These are phyloP conservation scores for Hypolimnas misippus DNA, from an alignment of 2,888 invertebrate species.

Conservation along the genomic window DNA sequence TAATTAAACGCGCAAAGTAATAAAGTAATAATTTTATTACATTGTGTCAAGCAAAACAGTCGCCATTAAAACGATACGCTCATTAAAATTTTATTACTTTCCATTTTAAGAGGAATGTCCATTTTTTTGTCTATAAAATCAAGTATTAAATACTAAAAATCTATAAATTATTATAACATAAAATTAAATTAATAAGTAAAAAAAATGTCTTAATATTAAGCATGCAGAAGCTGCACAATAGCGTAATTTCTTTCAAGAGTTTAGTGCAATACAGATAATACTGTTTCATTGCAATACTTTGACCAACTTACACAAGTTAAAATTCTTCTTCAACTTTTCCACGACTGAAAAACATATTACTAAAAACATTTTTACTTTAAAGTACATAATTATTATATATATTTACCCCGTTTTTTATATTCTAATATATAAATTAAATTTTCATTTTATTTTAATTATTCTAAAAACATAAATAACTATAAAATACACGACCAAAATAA, in stretches of 20 bases:
- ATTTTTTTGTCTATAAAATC: not conserved
- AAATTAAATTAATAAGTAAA: not conserved
- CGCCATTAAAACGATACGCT: conserved; percentile 32
- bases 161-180: not conserved
- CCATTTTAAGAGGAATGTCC: conserved; percentile 25
- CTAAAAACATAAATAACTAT: too few species aligned
- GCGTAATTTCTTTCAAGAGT: too few species aligned
- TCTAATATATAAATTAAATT: too few species aligned
- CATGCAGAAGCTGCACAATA: not conserved
- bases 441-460: too few species aligned
- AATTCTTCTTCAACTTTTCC: too few species aligned
- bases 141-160: not conserved
- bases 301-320: too few species aligned
- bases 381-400: too few species aligned
- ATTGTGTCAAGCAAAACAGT: conserved; percentile 20
- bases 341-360: too few species aligned
- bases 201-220: not conserved
- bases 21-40: conserved; percentile 22
- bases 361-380: too few species aligned
- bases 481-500: too few species aligned
- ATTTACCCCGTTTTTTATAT: too few species aligned
- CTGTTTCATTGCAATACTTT: not conserved
- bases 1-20: conserved; percentile 13
- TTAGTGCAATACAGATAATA: too few species aligned
- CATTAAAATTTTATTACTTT: conserved; percentile 39